phyloP scores from a whole-genome alignment of 1,140 invertebrate genomes.

The Drosophila yakuba region DNA sequence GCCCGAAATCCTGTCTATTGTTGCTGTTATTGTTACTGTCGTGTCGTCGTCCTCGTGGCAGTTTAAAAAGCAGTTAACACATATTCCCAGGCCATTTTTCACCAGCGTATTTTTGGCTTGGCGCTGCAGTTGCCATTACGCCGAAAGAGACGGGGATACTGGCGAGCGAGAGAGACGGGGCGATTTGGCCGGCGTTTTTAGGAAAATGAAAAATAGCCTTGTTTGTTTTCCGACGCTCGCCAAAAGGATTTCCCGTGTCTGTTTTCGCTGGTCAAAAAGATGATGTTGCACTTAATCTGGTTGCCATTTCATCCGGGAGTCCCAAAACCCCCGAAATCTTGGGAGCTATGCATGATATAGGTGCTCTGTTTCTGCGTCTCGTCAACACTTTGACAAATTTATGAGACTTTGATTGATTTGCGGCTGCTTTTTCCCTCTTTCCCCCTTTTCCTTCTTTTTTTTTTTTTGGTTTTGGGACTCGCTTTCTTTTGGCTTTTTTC shows the following conservation, averaged over 20 bases:
- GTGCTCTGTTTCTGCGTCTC: slow-evolving; percentile 56
- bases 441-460: too few relatives aligned
- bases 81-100: slow-evolving; percentile 84
- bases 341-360: slow-evolving; percentile 8
- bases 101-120: slow-evolving; percentile 75
- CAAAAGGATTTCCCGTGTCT: slow-evolving; percentile 44
- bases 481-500: slow-evolving; percentile 1
- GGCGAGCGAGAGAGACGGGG: not conserved
- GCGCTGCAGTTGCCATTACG: slow-evolving; percentile 60
- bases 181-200: slow-evolving; percentile 70
- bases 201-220: slow-evolving; percentile 83
- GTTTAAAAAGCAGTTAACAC: slow-evolving; percentile 85
- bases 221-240: slow-evolving; percentile 66
- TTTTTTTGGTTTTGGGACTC: slow-evolving; percentile 16
- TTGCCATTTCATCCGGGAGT: slow-evolving; percentile 60
- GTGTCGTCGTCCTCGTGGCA: slow-evolving; percentile 82
- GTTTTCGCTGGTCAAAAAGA: slow-evolving; percentile 56
- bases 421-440: slow-evolving; percentile 41
- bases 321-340: slow-evolving; percentile 7
- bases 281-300: slow-evolving; percentile 79
- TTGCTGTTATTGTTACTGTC: slow-evolving; percentile 41
- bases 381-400: slow-evolving; percentile 80
- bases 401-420: slow-evolving; percentile 84
- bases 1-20: not conserved
- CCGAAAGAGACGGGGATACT: slow-evolving; percentile 11